Conservation (phyloP, 2,888 invertebrate species). For the Gymnosoma rotundatum region DNA sequence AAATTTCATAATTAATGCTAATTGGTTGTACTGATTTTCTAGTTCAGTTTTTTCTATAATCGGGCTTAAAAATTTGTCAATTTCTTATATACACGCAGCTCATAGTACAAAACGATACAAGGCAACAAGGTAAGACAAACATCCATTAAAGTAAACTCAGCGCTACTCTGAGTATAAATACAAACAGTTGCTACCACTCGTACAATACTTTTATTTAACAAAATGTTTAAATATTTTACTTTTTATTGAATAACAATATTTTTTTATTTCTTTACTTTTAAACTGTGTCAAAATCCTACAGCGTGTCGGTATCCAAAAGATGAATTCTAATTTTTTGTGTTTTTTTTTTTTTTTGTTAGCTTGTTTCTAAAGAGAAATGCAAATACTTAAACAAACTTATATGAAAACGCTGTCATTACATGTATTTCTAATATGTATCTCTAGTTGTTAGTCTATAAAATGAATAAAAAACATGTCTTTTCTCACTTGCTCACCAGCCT, state of each 20-base stretch:
- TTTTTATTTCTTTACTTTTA: slow-evolving; percentile 44
- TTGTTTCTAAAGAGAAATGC: slow-evolving; percentile 75
- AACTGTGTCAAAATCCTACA: slow-evolving; percentile 77
- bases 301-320: slow-evolving; percentile 60
- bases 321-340: slow-evolving; percentile 25
- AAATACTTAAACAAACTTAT: slow-evolving; percentile 71
- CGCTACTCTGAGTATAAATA: neutral
- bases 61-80: slow-evolving; percentile 37
- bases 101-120: neutral
- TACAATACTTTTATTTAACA: slow-evolving; percentile 34
- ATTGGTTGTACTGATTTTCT: slow-evolving; percentile 78
- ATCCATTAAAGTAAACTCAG: slow-evolving; percentile 2
- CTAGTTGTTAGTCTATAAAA: neutral
- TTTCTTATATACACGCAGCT: slow-evolving; percentile 18
- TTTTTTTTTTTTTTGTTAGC: slow-evolving; percentile 39
- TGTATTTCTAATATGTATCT: neutral
- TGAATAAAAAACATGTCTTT: slow-evolving; percentile 1
- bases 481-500: neutral
- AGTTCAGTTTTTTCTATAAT: slow-evolving; percentile 74
- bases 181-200: neutral
- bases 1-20: slow-evolving; percentile 79
- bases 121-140: neutral
- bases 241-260: no score
- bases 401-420: slow-evolving; percentile 13
- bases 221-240: no score